Evolutionary conservation across 2,113 vertebrate species (phyloP).

Genomic region (Phylloscopus trochiloides): DNA sequence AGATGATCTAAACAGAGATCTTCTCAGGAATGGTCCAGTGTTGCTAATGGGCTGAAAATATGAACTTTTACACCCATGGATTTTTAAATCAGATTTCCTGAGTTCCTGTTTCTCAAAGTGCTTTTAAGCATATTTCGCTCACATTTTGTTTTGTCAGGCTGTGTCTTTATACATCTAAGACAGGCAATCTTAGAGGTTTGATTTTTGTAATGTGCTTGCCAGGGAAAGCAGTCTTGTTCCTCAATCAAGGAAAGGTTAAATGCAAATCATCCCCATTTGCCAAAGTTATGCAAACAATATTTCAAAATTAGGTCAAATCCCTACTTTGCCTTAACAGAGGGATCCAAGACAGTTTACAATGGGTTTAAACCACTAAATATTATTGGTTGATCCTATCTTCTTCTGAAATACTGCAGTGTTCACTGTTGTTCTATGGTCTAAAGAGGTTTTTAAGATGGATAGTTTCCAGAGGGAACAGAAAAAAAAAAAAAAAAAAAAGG

Average conservation of each 20-base stretch:
- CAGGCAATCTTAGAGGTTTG: neutral
- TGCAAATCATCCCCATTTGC: neutral
- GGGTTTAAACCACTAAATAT: neutral
- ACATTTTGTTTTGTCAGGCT: neutral
- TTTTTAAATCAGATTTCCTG: neutral
- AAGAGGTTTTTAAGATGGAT: neutral
- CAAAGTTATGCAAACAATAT: neutral
- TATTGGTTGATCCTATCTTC: neutral
- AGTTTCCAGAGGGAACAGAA: neutral
- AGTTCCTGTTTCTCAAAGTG: neutral
- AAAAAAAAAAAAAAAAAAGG: too few species aligned
- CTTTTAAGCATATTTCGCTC: neutral
- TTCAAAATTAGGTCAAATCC: neutral
- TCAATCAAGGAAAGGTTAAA: neutral
- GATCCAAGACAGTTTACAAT: neutral
- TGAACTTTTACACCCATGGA: neutral
- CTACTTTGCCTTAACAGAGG: neutral
- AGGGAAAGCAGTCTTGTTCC: neutral
- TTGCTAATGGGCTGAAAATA: neutral
- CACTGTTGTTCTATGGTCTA: neutral
- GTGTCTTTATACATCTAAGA: neutral
- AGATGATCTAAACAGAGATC: neutral
- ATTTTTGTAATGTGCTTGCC: neutral
- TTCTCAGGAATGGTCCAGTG: neutral
- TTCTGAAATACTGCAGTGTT: neutral